These are phyloP conservation scores for Leuciscus idus DNA, from an alignment of 2,113 vertebrate species.

Conservation along the genomic window DNA sequence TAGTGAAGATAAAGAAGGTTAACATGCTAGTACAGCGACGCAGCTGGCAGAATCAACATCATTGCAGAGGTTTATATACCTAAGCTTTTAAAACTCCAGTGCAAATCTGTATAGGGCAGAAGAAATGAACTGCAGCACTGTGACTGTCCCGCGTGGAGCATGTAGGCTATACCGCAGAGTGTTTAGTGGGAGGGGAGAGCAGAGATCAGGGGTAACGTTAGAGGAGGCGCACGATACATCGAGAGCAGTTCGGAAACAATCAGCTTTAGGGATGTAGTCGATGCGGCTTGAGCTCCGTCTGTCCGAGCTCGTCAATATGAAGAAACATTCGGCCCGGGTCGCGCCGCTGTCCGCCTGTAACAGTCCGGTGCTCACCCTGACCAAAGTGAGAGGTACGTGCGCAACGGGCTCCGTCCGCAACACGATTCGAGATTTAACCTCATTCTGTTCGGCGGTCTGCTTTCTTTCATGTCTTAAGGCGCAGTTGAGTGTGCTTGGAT, in stretches of 20 bases:
- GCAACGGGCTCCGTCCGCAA: conserved; percentile 25
- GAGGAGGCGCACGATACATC: conserved; percentile 10
- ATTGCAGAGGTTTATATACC: not conserved
- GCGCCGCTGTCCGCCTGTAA: conserved; percentile 96
- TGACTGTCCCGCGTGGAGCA: conserved; percentile 36
- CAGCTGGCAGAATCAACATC: not conserved
- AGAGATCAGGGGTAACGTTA: not conserved
- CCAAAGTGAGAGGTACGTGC: conserved; percentile 93
- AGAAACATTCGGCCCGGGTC: conserved; percentile 95
- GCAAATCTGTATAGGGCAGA: not conserved
- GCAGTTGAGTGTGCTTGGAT: not conserved
- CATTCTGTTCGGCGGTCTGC: not conserved
- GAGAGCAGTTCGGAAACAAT: conserved; percentile 58
- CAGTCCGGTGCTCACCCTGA: conserved; percentile 95
- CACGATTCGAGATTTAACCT: not conserved
- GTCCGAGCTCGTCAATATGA: conserved; percentile 86
- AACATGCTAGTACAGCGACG: not conserved
- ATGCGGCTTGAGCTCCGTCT: conserved; percentile 78
- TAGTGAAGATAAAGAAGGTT: not conserved
- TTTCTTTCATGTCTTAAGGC: not conserved
- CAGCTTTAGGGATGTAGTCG: conserved; percentile 88
- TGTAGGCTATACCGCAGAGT: conserved; percentile 29
- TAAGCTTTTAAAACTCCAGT: not conserved
- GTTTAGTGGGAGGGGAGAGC: conserved; percentile 27
- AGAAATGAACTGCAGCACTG: not conserved